phyloP scores from a whole-genome alignment of 2,797 vertebrate species.

The Bothrops alternatus region DNA sequence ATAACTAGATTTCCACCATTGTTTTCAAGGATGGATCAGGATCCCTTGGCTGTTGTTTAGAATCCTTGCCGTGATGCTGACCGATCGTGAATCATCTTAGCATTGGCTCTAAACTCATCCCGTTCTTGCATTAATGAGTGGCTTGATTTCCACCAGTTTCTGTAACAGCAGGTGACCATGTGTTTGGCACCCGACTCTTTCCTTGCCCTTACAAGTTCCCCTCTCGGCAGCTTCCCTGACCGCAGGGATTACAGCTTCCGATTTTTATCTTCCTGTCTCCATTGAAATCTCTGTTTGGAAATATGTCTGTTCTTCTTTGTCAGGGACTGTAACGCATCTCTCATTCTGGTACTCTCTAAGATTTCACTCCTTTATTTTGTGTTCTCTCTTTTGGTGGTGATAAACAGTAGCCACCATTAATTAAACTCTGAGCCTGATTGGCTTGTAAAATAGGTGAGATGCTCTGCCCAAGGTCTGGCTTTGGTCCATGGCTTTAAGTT shows the following conservation, averaged over 20 bases:
- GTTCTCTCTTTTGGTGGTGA: neutral
- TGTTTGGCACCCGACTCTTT: neutral
- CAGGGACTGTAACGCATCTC: neutral
- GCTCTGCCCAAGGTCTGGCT: neutral
- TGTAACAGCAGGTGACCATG: neutral
- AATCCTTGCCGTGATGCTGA: neutral
- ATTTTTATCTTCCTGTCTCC: neutral
- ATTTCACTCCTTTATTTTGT: neutral
- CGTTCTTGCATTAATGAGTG: neutral
- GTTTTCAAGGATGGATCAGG: no score
- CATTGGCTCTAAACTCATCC: neutral
- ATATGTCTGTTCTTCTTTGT: constrained; percentile 20
- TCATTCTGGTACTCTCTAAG: constrained; percentile 18
- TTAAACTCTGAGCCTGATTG: neutral
- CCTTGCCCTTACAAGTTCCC: neutral
- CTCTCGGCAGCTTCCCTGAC: neutral
- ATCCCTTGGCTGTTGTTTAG: neutral
- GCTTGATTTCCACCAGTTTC: neutral
- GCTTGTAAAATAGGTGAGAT: neutral
- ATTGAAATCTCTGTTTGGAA: constrained; percentile 2
- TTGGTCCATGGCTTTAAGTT: neutral
- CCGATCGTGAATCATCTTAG: neutral
- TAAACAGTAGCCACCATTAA: neutral
- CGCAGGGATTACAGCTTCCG: constrained; percentile 6
- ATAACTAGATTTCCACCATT: neutral